Evolutionary conservation across 2,113 vertebrate species (phyloP).

Genomic region (Saguinus imperator): DNA sequence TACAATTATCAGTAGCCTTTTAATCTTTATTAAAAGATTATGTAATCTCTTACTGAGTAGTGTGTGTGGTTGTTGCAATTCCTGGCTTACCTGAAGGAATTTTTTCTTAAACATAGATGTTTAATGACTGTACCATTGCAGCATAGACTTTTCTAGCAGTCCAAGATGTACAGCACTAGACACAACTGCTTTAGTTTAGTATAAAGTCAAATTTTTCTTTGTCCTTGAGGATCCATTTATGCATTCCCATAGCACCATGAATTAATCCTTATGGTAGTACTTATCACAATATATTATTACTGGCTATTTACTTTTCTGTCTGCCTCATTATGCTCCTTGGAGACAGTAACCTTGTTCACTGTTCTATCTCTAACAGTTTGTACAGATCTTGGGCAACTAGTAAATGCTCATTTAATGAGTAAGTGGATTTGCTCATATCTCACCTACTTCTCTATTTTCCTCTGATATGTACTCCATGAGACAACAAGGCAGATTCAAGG

Average conservation of each 20-base stretch:
- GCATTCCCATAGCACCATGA: neutral
- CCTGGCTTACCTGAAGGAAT: neutral
- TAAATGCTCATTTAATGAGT: slow-evolving; percentile 9
- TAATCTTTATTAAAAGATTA: neutral
- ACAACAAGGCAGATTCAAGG: neutral
- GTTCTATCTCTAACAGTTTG: neutral
- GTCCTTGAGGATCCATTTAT: neutral
- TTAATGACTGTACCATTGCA: neutral
- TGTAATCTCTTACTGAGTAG: neutral
- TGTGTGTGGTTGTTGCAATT: neutral
- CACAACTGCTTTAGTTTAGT: neutral
- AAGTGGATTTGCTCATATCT: neutral
- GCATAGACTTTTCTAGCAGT: neutral
- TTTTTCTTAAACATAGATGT: neutral
- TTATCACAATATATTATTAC: neutral
- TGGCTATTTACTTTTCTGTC: neutral
- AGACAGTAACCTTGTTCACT: neutral
- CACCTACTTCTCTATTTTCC: neutral
- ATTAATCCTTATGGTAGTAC: neutral
- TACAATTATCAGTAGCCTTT: neutral
- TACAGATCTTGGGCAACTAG: neutral
- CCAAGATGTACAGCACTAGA: neutral
- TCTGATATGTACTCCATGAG: neutral
- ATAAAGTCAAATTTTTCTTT: neutral
- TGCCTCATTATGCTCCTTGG: neutral